Evolutionary conservation across 2,797 vertebrate genomes (phyloP).

Genomic region (Sciurus vulgaris): DNA sequence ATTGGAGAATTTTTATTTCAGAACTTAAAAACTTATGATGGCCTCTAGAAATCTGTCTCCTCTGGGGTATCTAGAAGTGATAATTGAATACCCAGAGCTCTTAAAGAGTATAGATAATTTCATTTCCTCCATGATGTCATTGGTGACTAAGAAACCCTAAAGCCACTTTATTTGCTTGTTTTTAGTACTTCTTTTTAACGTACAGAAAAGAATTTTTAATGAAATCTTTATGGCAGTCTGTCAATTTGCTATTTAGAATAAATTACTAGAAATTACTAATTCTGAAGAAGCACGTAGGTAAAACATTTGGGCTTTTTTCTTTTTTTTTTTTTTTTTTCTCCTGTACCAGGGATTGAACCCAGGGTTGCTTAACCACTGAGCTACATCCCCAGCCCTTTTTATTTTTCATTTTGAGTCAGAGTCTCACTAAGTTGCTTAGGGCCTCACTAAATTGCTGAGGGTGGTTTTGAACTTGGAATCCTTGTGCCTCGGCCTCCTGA

Average conservation of each 20-base stretch:
- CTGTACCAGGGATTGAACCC: too few relatives aligned
- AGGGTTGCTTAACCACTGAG: too few relatives aligned
- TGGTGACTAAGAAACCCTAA: conserved; percentile 16
- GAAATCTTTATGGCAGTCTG: conserved; percentile 11
- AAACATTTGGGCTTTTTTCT: background rate
- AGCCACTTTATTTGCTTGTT: conserved; percentile 65
- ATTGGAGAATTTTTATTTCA: background rate
- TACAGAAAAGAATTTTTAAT: conserved; percentile 12
- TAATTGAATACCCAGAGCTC: conserved; percentile 31
- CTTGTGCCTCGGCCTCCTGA: too few relatives aligned
- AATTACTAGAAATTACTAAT: conserved; percentile 48
- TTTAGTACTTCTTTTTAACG: conserved; percentile 28
- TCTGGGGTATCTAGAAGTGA: background rate
- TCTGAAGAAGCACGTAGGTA: conserved; percentile 50
- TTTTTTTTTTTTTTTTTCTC: too few relatives aligned
- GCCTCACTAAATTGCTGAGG: too few relatives aligned
- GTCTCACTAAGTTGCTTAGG: too few relatives aligned
- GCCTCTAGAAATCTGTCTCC: conserved; percentile 16
- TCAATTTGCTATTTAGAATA: conserved; percentile 51
- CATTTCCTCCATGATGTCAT: conserved; percentile 47
- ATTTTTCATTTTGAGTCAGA: too few relatives aligned
- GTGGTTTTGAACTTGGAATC: too few relatives aligned
- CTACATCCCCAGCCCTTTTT: too few relatives aligned
- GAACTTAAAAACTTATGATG: conserved; percentile 19
- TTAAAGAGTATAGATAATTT: conserved; percentile 54